phyloP scores from a whole-genome alignment of 2,888 invertebrate species.

The Melinaea menophilus region DNA sequence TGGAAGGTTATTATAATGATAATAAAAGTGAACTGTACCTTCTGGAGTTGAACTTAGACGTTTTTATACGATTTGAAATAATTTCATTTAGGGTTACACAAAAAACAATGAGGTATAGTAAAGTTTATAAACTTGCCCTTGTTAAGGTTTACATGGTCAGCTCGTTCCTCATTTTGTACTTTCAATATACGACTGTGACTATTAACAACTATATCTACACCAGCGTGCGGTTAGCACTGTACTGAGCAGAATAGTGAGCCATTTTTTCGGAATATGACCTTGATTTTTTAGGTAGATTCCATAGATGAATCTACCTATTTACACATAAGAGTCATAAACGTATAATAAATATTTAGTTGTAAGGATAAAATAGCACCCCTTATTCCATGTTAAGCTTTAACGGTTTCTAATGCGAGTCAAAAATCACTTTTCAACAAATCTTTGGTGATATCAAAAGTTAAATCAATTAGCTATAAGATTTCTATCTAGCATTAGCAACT shows the following conservation, averaged over 20 bases:
- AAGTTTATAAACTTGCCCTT: neutral
- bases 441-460: too few relatives aligned
- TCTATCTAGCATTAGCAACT: too few relatives aligned
- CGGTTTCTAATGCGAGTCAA: constrained; percentile 22
- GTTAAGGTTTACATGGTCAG: constrained; percentile 35
- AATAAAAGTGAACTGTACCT: neutral
- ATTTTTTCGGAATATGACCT: constrained; percentile 16
- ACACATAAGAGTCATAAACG: neutral
- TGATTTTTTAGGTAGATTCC: too few relatives aligned
- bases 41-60: neutral
- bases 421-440: constrained; percentile 16
- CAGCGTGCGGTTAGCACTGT: constrained; percentile 37
- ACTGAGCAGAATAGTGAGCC: constrained; percentile 18
- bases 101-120: neutral
- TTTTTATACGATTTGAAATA: neutral
- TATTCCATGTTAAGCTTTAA: constrained; percentile 17
- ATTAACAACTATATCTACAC: constrained; percentile 43
- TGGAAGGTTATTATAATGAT: neutral
- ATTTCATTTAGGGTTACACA: neutral
- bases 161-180: constrained; percentile 54
- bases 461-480: too few relatives aligned
- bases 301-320: too few relatives aligned
- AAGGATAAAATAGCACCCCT: constrained; percentile 18
- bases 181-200: constrained; percentile 58
- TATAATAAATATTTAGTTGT: constrained; percentile 10